Percentiles rank a stretch among this genome's conserved stretches.
These are phyloP conservation scores for Cavia aperea DNA, from an alignment of 2,113 vertebrate genomes.

Conservation along the genomic window DNA sequence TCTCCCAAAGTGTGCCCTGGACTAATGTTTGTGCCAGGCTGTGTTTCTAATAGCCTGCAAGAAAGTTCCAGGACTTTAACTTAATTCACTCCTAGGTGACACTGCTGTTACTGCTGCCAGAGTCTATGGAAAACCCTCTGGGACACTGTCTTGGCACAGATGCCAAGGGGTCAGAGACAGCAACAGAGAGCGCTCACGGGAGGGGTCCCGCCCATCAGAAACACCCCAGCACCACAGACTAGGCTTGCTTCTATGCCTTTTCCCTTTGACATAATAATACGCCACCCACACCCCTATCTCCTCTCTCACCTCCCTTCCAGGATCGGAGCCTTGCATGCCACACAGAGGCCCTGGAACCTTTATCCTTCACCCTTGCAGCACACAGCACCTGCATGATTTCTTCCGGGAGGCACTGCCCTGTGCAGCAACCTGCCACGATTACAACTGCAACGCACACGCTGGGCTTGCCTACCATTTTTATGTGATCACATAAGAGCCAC, in stretches of 20 bases:
- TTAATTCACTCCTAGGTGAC: neutral
- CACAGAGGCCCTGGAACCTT: neutral
- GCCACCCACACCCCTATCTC: neutral
- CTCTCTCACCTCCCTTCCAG: neutral
- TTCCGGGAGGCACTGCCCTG: neutral
- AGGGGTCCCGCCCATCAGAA: neutral
- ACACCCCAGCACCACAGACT: neutral
- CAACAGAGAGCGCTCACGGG: neutral
- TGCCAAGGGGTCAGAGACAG: neutral
- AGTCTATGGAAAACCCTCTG: neutral
- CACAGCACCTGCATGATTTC: neutral
- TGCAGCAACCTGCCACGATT: neutral
- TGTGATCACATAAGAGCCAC: neutral
- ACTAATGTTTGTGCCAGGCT: neutral
- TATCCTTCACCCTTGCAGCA: neutral
- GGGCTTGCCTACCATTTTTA: neutral
- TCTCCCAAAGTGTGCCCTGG: neutral
- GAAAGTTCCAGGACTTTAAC: neutral
- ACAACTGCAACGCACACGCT: neutral
- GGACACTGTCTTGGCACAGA: neutral
- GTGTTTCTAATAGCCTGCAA: neutral
- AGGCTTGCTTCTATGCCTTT: neutral
- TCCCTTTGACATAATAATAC: neutral
- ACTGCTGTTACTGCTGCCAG: neutral
- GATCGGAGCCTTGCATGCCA: neutral